Evolutionary conservation across 1,140 invertebrate species (phyloP).

Genomic region (Zaprionus africanus): DNA sequence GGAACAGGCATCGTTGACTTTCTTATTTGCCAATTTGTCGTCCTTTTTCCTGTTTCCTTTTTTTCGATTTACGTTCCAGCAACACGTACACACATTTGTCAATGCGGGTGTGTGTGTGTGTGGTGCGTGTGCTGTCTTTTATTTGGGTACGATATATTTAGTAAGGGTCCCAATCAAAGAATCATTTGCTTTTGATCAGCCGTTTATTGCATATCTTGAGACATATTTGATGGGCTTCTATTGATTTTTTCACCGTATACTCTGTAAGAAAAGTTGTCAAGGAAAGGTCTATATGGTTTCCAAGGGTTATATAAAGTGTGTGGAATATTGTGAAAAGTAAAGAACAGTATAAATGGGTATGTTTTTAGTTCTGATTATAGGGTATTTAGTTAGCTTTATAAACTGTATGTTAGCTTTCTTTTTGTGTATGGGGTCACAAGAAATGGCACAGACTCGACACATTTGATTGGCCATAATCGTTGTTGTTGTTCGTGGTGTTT

Average conservation of each 20-base stretch:
- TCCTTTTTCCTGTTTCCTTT: slow-evolving; percentile 31
- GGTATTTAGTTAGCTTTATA: background rate
- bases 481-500: background rate
- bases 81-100: slow-evolving; percentile 51
- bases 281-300: slow-evolving; percentile 1
- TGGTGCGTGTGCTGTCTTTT: slow-evolving; percentile 30
- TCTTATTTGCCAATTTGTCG: slow-evolving; percentile 26
- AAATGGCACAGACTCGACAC: background rate
- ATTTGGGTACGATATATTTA: slow-evolving; percentile 29
- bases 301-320: background rate
- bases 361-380: background rate
- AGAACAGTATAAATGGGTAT: too few relatives aligned
- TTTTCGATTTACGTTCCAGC: slow-evolving; percentile 37
- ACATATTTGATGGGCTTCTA: slow-evolving; percentile 29
- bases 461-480: slow-evolving; percentile 17
- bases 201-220: slow-evolving; percentile 39
- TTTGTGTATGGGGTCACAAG: background rate
- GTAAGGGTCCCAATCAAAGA: slow-evolving; percentile 27
- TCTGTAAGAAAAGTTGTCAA: background rate
- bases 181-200: slow-evolving; percentile 45
- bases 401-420: background rate
- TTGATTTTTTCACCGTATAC: slow-evolving; percentile 30
- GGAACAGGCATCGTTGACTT: slow-evolving; percentile 9
- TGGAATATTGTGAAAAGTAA: background rate
- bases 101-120: slow-evolving; percentile 10